Percentiles rank a stretch among this genome's conserved stretches.
These are phyloP conservation scores for Homarus gammarus DNA, from an alignment of 2,888 invertebrate species.

Conservation along the genomic window DNA sequence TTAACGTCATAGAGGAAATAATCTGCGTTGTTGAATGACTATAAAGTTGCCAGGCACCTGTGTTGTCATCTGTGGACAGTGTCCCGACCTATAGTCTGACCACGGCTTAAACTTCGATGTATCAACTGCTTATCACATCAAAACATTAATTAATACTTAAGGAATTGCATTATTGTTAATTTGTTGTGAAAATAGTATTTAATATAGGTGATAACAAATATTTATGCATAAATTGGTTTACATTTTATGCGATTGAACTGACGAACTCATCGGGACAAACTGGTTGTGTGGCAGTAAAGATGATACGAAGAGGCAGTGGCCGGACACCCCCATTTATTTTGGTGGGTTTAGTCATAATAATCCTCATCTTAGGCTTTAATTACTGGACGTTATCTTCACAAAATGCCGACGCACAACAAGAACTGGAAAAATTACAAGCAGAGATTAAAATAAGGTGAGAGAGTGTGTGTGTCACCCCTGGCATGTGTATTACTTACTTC, in stretches of 20 bases:
- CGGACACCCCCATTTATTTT: slow-evolving; percentile 69
- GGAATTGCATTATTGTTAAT: too few relatives aligned
- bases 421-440: slow-evolving; percentile 67
- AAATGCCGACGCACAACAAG: slow-evolving; percentile 65
- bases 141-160: not conserved
- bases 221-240: not conserved
- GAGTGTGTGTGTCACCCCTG: not conserved
- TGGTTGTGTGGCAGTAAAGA: slow-evolving; percentile 73
- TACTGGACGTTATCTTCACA: slow-evolving; percentile 68
- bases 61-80: slow-evolving; percentile 48
- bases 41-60: slow-evolving; percentile 25
- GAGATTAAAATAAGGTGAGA: slow-evolving; percentile 66
- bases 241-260: too few relatives aligned
- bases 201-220: not conserved
- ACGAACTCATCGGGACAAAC: not conserved
- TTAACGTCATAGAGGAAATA: too few relatives aligned
- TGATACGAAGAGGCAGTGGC: slow-evolving; percentile 71
- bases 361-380: slow-evolving; percentile 64
- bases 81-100: not conserved
- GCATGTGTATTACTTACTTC: not conserved
- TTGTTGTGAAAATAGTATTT: not conserved
- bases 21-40: not conserved
- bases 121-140: not conserved
- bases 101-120: not conserved
- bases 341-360: slow-evolving; percentile 50